Evolutionary conservation across 2,888 invertebrate species (phyloP).

Genomic region (Diogma glabrata): DNA sequence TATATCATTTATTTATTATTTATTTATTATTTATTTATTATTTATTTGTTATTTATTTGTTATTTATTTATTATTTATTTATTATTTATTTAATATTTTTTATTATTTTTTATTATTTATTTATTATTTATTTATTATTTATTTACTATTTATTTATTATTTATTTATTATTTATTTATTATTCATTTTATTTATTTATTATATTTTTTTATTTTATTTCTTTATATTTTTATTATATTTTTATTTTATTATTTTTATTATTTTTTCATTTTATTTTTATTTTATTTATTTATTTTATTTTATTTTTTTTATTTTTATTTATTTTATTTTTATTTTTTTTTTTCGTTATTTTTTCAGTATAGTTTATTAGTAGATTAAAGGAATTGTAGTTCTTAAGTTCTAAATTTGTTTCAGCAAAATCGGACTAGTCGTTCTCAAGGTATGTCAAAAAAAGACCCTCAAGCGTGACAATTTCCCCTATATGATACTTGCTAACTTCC

Average conservation of each 20-base stretch:
- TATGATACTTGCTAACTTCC: no score
- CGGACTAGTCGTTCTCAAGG: no score
- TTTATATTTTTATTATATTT: background rate
- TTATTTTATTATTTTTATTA: background rate
- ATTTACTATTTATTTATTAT: background rate
- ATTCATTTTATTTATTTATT: background rate
- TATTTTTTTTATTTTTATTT: background rate
- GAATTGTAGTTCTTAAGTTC: no score
- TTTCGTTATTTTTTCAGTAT: no score
- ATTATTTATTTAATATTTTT: background rate
- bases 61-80: background rate
- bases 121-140: background rate
- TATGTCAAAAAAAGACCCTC: no score
- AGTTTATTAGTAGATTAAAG: no score
- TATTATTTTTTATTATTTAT: background rate
- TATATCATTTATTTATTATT: background rate
- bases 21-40: background rate
- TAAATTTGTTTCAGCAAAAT: no score
- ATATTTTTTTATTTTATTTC: background rate
- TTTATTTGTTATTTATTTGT: background rate
- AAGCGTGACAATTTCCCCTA: no score
- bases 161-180: background rate
- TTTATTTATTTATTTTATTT: background rate
- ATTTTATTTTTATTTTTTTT: background rate
- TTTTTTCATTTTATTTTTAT: background rate